These are phyloP conservation scores for Popillia japonica DNA, from an alignment of 1,140 invertebrate species.

Conservation along the genomic window DNA sequence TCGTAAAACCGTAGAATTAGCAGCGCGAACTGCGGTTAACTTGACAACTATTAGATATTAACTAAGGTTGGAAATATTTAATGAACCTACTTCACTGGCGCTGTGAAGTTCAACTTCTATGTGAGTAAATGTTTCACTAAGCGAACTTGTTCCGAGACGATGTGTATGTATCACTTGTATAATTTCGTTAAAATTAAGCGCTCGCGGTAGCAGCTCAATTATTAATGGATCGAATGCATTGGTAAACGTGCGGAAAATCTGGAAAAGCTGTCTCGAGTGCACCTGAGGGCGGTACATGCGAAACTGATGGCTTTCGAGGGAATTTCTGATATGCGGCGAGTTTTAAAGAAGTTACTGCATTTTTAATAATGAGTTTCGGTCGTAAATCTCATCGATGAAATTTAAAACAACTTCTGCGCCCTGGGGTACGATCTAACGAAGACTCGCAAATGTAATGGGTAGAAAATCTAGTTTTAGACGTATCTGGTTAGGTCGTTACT, in stretches of 20 bases:
- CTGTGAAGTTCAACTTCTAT: not conserved
- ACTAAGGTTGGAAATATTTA: constrained; percentile 29
- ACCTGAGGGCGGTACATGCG: not conserved
- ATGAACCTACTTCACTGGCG: constrained; percentile 12
- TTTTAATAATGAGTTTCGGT: constrained; percentile 20
- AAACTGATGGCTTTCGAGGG: constrained; percentile 11
- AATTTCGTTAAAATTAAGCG: constrained; percentile 29
- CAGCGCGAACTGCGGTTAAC: constrained; percentile 16
- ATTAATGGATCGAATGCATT: constrained; percentile 31
- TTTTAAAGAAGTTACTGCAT: constrained; percentile 21
- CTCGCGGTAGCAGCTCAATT: constrained; percentile 25
- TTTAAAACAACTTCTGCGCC: not conserved
- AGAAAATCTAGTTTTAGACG: not conserved
- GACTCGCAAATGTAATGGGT: not conserved
- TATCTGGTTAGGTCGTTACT: not conserved
- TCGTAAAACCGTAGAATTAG: constrained; percentile 9
- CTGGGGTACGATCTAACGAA: not conserved
- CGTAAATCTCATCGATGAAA: constrained; percentile 21
- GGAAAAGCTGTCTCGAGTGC: constrained; percentile 5
- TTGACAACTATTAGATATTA: constrained; percentile 17
- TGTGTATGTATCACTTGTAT: constrained; percentile 27
- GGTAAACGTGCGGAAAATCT: constrained; percentile 17
- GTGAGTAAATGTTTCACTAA: constrained; percentile 31
- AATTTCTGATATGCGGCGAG: constrained; percentile 18
- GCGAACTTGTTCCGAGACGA: constrained; percentile 7